Evolutionary conservation across 2,888 invertebrate species (phyloP).

Genomic region (Chrysopilus asiliformis): DNA sequence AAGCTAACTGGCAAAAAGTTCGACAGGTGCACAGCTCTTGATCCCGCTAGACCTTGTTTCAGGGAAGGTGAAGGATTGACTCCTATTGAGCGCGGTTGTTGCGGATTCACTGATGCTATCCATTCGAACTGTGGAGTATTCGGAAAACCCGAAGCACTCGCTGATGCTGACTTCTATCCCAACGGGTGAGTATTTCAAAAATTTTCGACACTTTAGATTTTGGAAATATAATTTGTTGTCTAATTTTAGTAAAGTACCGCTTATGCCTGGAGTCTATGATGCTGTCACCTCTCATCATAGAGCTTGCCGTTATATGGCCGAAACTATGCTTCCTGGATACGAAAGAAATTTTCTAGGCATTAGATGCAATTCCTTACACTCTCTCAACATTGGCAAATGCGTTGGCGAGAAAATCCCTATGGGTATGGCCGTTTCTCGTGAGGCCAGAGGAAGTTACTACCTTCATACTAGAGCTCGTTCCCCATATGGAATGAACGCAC

Average conservation of each 20-base stretch:
- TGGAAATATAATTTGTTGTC: too few species aligned
- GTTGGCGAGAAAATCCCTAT: slow-evolving; percentile 27
- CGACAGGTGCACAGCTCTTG: slow-evolving; percentile 31
- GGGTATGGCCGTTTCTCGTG: slow-evolving; percentile 25
- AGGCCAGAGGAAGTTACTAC: slow-evolving; percentile 28
- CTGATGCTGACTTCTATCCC: slow-evolving; percentile 33
- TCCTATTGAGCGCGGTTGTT: slow-evolving; percentile 22
- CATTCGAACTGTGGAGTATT: slow-evolving; percentile 19
- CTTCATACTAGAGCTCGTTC: too few species aligned
- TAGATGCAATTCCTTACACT: slow-evolving; percentile 25
- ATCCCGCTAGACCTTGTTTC: slow-evolving; percentile 24
- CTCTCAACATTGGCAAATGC: slow-evolving; percentile 25
- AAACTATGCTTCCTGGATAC: slow-evolving; percentile 29
- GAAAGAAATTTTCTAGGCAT: slow-evolving; percentile 31
- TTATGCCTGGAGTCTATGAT: slow-evolving; percentile 26
- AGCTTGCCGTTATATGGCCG: slow-evolving; percentile 30
- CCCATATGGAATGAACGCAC: too few species aligned
- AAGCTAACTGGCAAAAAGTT: slow-evolving; percentile 26
- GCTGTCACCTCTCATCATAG: slow-evolving; percentile 27
- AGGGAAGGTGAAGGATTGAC: slow-evolving; percentile 20
- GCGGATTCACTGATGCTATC: slow-evolving; percentile 23
- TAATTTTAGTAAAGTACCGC: slow-evolving; percentile 7
- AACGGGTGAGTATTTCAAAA: slow-evolving; percentile 17
- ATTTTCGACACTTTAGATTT: background rate
- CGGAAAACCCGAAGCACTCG: slow-evolving; percentile 21